Evolutionary conservation across 1,140 invertebrate species (phyloP).

Genomic region (Calycopis cecrops): DNA sequence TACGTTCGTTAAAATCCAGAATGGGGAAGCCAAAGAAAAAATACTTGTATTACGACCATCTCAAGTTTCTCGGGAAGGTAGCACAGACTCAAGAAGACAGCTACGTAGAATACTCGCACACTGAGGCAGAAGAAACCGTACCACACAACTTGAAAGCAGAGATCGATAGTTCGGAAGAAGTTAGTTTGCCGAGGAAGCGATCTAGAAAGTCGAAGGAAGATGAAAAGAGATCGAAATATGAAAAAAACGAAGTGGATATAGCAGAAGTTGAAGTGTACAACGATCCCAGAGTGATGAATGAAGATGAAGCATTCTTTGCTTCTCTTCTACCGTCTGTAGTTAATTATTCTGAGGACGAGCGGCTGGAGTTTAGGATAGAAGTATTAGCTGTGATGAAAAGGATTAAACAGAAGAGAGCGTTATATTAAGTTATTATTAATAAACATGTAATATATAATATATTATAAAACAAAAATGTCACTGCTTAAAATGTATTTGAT

Average conservation of each 20-base stretch:
- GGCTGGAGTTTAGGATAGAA: constrained; percentile 60
- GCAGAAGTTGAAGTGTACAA: constrained; percentile 42
- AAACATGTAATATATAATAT: no score
- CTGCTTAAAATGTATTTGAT: no score
- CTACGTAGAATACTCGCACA: constrained; percentile 23
- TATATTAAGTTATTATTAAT: no score
- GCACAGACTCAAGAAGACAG: constrained; percentile 28
- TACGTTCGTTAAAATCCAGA: constrained; percentile 48
- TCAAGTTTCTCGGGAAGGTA: constrained; percentile 50
- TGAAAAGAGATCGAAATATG: constrained; percentile 15
- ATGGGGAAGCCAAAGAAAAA: constrained; percentile 45
- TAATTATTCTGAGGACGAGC: constrained; percentile 58
- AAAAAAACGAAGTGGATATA: constrained; percentile 37
- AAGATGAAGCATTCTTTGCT: constrained; percentile 66
- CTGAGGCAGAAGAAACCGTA: constrained; percentile 4
- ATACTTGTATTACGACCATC: constrained; percentile 50
- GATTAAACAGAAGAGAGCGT: constrained; percentile 53
- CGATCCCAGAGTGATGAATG: constrained; percentile 59
- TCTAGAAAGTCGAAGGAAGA: constrained; percentile 18
- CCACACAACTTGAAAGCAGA: constrained; percentile 29
- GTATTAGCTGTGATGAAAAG: constrained; percentile 57
- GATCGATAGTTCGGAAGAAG: constrained; percentile 15
- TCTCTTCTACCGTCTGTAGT: constrained; percentile 59
- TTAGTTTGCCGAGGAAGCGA: constrained; percentile 14
- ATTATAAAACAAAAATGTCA: no score